Percentiles rank a stretch among this genome's conserved stretches.
phyloP scores from a whole-genome alignment of 2,113 vertebrate genomes.

The Progne subis region DNA sequence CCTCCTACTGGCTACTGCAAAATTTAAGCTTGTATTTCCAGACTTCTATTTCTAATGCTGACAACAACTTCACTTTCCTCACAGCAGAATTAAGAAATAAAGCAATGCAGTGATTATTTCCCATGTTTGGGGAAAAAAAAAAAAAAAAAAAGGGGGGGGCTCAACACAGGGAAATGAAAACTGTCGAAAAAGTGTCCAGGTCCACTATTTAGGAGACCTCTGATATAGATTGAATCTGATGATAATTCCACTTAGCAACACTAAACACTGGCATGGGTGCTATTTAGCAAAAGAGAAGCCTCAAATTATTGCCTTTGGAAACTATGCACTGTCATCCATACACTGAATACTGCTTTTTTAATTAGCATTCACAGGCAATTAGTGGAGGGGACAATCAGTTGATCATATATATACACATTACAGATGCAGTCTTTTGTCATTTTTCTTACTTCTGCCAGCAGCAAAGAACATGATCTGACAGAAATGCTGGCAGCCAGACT shows the following conservation, averaged over 20 bases:
- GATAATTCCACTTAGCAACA: background rate
- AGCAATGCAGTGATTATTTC: background rate
- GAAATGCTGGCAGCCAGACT: background rate
- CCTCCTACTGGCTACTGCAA: background rate
- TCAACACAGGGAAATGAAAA: background rate
- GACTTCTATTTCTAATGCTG: background rate
- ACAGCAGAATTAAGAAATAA: background rate
- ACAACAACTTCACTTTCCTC: background rate
- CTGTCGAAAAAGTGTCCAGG: background rate
- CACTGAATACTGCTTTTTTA: conserved; percentile 7
- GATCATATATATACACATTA: conserved; percentile 21
- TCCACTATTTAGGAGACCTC: background rate
- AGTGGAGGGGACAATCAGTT: background rate
- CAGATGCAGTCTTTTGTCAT: background rate
- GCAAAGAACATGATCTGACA: background rate
- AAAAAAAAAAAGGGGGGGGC: no score
- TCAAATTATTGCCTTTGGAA: conserved; percentile 41
- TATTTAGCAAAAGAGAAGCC: conserved; percentile 31
- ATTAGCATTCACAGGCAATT: conserved; percentile 15
- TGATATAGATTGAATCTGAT: background rate
- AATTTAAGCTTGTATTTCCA: background rate
- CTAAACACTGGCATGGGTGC: background rate
- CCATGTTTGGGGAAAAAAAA: background rate
- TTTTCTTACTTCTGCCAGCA: conserved; percentile 13
- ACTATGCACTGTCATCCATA: conserved; percentile 5